A percentile compares a stretch with the other conserved stretches of the same genome.
These are phyloP conservation scores for Ectropis crepuscularia DNA, from an alignment of 2,888 invertebrate genomes.

Conservation along the genomic window DNA sequence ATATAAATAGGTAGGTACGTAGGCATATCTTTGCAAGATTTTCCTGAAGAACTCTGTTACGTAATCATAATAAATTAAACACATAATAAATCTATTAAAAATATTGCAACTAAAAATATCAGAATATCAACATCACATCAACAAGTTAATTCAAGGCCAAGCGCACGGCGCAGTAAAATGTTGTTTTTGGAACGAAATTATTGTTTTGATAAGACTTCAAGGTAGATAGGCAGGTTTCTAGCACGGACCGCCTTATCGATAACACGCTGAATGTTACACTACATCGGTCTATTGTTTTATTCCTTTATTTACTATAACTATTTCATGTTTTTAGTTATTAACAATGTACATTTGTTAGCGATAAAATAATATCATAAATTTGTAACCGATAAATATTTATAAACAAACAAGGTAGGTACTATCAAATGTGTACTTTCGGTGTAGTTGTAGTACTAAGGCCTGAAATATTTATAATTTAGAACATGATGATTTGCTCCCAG, in stretches of 20 bases:
- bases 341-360: neutral
- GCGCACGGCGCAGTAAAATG: conserved; percentile 54
- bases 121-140: conserved; percentile 44
- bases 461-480: no score
- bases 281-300: conserved; percentile 26
- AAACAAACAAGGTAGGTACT: no score
- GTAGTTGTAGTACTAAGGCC: no score
- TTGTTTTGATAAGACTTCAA: conserved; percentile 73
- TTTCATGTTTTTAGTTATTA: conserved; percentile 5
- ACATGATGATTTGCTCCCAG: neutral
- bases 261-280: conserved; percentile 49
- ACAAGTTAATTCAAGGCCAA: conserved; percentile 61
- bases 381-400: neutral
- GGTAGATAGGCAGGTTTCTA: conserved; percentile 52
- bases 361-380: neutral
- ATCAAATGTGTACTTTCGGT: no score
- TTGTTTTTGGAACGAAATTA: conserved; percentile 62
- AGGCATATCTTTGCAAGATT: neutral
- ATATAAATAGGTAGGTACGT: no score
- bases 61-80: neutral
- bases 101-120: conserved; percentile 22
- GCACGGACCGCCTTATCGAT: conserved; percentile 52
- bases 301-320: conserved; percentile 3
- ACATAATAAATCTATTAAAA: neutral
- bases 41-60: neutral